Evolutionary conservation across 2,113 vertebrate genomes (phyloP), one percentile per base, ranked within the genome.

Genomic region (Pelmatolapia mariae): DNA sequence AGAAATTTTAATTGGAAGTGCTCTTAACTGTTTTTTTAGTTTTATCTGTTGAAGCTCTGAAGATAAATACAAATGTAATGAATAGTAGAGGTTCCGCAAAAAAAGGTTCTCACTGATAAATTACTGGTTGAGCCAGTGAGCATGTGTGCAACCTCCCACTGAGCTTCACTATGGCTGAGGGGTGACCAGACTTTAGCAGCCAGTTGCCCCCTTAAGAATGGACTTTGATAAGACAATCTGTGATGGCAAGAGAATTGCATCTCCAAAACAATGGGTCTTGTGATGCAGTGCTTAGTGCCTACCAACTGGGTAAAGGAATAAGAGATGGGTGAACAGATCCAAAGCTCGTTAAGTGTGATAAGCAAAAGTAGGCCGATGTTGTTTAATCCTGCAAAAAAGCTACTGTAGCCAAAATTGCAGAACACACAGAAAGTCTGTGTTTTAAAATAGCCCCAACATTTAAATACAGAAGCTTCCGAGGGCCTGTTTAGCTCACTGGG

Each of bases 281-380:
- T 66, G 59, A n/a, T n/a, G 31, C 18, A 36, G 31, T 66, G 61
- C 33, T 66, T 66, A n/a, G 33, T 66, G 61, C 19, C 33, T 66
- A 66, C 33, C 61, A 38, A 13, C 10, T 66, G 61, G 61, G 33
- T 66, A n/a, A 38, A 66, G 61, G 61, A 66, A 66, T 38, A 66
- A 36, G 10, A 66, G 33, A n/a, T 66, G 33, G 33, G 6, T 66
- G 33, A 66, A 68, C 33, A 13, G 63, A 68, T 40, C 63, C 19
- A 68, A 68, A 40, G 4, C 63, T 68, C 11, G 5, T 40, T 40
- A 40, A 40, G 40, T 9, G 10, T 40, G 11, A 40, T 40, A 10
- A 40, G 63, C 63, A 68, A 68, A 68, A 68, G 33, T 22, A 68
- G 11, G 63, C 19, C 22, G 63, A 40, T 40, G 63, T 68, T 38